phyloP scores from a whole-genome alignment of 2,888 invertebrate genomes.

The Pammene aurita region DNA sequence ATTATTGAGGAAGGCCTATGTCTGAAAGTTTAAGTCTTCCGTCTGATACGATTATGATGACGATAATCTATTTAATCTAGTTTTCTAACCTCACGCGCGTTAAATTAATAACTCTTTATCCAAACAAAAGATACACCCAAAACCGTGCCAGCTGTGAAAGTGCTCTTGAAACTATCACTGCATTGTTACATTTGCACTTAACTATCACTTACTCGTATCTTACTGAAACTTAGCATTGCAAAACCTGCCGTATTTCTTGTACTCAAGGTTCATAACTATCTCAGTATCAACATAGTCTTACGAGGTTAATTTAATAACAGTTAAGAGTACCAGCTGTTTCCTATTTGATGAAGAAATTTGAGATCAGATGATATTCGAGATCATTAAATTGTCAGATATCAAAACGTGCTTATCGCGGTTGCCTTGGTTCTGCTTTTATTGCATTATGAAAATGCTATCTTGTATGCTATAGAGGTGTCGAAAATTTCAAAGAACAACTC shows the following conservation, averaged over 20 bases:
- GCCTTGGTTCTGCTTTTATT: neutral
- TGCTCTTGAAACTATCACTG: conserved; percentile 32
- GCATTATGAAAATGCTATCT: neutral
- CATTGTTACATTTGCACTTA: conserved; percentile 27
- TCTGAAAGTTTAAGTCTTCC: too few relatives aligned
- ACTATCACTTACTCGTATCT: neutral
- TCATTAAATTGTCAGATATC: conserved; percentile 12
- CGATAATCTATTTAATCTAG: too few relatives aligned
- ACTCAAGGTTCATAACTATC: neutral
- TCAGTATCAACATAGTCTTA: neutral
- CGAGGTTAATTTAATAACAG: neutral
- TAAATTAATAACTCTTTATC: conserved; percentile 12
- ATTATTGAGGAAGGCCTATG: too few relatives aligned
- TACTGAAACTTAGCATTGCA: neutral
- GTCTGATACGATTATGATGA: too few relatives aligned
- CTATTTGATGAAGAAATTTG: conserved; percentile 13
- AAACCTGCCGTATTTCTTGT: neutral
- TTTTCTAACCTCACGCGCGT: neutral
- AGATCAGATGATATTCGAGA: conserved; percentile 12
- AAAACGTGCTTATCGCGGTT: neutral
- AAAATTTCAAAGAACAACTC: neutral
- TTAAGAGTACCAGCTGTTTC: conserved; percentile 11
- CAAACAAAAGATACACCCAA: conserved; percentile 1
- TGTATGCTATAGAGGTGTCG: neutral
- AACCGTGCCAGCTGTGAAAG: conserved; percentile 33